These are phyloP conservation scores for Fragum whitleyi DNA, from an alignment of 2,888 invertebrate species.

Conservation along the genomic window DNA sequence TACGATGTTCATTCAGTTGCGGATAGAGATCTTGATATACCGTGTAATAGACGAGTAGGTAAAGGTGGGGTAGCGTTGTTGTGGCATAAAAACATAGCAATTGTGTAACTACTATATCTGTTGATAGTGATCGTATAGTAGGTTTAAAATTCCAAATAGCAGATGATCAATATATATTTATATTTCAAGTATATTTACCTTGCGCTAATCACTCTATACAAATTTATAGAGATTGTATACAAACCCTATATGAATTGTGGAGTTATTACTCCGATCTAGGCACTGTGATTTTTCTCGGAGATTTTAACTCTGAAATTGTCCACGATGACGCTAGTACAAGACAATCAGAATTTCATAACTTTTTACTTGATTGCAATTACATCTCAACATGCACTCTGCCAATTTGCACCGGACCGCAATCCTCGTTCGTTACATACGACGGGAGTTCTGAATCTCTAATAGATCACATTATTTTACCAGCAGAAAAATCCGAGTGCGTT, in stretches of 20 bases:
- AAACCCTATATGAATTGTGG: neutral
- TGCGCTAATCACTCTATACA: neutral
- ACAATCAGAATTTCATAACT: neutral
- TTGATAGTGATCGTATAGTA: slow-evolving; percentile 8
- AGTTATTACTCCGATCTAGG: neutral
- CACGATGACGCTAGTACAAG: neutral
- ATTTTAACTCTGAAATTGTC: neutral
- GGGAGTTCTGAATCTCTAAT: neutral
- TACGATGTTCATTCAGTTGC: neutral
- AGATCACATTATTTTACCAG: slow-evolving; percentile 5
- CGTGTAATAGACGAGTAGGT: slow-evolving; percentile 1
- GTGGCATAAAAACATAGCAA: neutral
- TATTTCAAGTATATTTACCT: slow-evolving; percentile 10
- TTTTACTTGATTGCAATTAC: neutral
- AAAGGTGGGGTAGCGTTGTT: neutral
- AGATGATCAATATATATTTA: neutral
- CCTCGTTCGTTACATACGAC: neutral
- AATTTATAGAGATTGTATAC: neutral
- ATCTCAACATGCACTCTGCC: neutral
- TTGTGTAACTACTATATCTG: neutral
- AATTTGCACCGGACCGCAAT: neutral
- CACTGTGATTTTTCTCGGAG: neutral
- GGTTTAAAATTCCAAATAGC: neutral
- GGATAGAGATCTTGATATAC: neutral
- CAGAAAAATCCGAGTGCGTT: neutral